These are phyloP conservation scores for Sebastes iracundus DNA, from an alignment of 2,797 vertebrate species.

Conservation along the genomic window DNA sequence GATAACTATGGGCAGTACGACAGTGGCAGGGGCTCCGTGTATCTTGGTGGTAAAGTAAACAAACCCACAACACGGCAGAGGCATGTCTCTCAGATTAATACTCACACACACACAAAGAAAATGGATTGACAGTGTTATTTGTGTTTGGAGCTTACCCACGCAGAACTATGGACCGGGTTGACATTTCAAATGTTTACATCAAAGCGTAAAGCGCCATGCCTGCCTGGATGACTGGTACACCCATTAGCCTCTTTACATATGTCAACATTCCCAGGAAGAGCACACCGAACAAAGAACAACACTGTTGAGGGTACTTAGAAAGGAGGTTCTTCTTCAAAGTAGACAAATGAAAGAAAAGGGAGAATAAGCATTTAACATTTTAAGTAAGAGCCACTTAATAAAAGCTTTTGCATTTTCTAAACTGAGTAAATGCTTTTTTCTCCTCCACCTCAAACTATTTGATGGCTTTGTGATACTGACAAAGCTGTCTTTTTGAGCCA, in stretches of 20 bases:
- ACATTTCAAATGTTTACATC: slow-evolving; percentile 72
- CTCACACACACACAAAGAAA: slow-evolving; percentile 29
- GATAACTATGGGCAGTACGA: slow-evolving; percentile 45
- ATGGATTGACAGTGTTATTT: slow-evolving; percentile 64
- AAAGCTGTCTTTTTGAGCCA: neutral
- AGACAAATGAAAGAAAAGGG: slow-evolving; percentile 26
- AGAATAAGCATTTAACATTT: slow-evolving; percentile 23
- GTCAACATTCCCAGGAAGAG: slow-evolving; percentile 56
- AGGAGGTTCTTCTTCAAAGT: slow-evolving; percentile 33
- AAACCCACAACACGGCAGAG: slow-evolving; percentile 51
- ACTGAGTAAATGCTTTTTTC: neutral
- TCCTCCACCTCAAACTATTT: neutral
- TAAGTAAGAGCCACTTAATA: slow-evolving; percentile 10
- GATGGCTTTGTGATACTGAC: slow-evolving; percentile 2
- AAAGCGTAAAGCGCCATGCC: slow-evolving; percentile 44
- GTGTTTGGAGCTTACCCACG: slow-evolving; percentile 45
- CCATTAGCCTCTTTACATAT: slow-evolving; percentile 71
- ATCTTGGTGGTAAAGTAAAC: slow-evolving; percentile 52
- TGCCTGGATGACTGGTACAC: slow-evolving; percentile 53
- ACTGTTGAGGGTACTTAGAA: slow-evolving; percentile 31
- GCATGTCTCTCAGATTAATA: slow-evolving; percentile 56
- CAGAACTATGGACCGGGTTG: slow-evolving; percentile 42
- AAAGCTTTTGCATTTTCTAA: slow-evolving; percentile 26
- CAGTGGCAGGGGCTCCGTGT: slow-evolving; percentile 28
- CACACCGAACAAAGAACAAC: slow-evolving; percentile 49